Evolutionary conservation across 2,797 vertebrate genomes (phyloP), one percentile per base, ranked within the genome.

Genomic region (Poeciliopsis turneri): DNA sequence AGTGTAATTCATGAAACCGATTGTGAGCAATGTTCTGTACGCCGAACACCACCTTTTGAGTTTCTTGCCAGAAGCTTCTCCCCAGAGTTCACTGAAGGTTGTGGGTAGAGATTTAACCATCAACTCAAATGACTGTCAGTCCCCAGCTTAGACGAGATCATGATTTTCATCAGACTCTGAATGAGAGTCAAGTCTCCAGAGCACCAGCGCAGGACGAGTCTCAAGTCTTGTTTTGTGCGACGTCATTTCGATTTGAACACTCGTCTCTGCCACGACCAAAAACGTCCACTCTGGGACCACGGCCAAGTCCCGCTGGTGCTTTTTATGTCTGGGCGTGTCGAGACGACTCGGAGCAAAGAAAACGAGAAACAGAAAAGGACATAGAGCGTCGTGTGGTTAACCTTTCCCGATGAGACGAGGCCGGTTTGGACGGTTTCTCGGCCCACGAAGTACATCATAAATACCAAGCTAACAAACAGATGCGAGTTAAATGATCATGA

Each of bases 401-500:
- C 4, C 23, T 30, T 73, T 23, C 74, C 55, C 49, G 72, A 69
- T 23, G 5, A 23, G 39, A 13, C 8, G 33, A 69, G 39, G 20
- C 33, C 72, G 6, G 61, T 53, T 79, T 43, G 66, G 71, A 83
- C 49, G 55, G 23, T 7, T 76, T 76, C 78, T 76, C 36, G 28
- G 20, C 33, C 72, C 73, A 72, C 41, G 72, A 66, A 55, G 13
- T 36, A 28, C 33, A 25, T 33, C 18, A 51, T 72, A 61, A 64
- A 78, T 73, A 76, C 73, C 64, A 47, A 18, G 94, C 68, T 47
- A 92, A 94, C 93, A 97, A 97, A 97, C 97, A 98, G 97, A 97
- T 98, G 97, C 93, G 94, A 93, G 90, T 94, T 97, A 97, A 98
- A 98, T 97, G 96, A 97, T 97, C 97, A 97, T 96, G 97, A 97